Evolutionary conservation across 2,888 invertebrate genomes (phyloP).

Genomic region (Scaptomyza reducta): DNA sequence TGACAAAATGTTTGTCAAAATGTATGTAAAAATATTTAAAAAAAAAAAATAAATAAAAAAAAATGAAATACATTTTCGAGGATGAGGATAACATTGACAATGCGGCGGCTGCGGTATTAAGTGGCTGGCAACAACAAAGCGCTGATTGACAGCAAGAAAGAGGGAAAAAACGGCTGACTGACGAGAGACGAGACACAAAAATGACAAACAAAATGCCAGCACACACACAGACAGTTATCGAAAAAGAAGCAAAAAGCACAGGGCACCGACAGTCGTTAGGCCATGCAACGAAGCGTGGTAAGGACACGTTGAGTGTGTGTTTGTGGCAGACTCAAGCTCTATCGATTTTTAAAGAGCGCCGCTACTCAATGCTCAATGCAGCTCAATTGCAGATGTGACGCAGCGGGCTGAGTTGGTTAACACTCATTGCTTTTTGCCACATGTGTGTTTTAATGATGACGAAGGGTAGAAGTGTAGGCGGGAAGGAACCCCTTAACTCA

Average conservation of each 20-base stretch:
- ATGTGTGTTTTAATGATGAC: constrained; percentile 48
- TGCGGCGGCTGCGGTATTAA: constrained; percentile 65
- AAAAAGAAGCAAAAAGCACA: constrained; percentile 6
- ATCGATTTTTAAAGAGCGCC: constrained; percentile 44
- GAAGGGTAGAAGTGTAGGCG: background rate
- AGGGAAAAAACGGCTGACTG: constrained; percentile 22
- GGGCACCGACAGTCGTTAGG: constrained; percentile 63
- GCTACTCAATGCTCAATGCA: constrained; percentile 27
- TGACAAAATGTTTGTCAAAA: constrained; percentile 8
- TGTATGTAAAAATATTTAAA: too few species aligned
- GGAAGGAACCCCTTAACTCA: constrained; percentile 4
- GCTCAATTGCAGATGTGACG: constrained; percentile 52
- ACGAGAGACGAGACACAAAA: constrained; percentile 26
- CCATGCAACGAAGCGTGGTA: constrained; percentile 68
- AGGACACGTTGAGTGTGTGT: constrained; percentile 52
- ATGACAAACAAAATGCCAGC: constrained; percentile 24
- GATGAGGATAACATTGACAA: constrained; percentile 64
- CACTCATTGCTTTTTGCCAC: constrained; percentile 34
- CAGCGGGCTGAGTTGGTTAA: constrained; percentile 31
- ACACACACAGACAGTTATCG: constrained; percentile 2
- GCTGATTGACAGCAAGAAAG: constrained; percentile 71
- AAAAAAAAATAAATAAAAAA: constrained; percentile 44
- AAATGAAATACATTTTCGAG: constrained; percentile 51
- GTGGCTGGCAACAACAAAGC: constrained; percentile 75
- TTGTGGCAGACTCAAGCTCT: constrained; percentile 42